Percentiles rank a stretch among this genome's conserved stretches.
phyloP scores from a whole-genome alignment of 2,888 invertebrate species.

The Sturmia bella region DNA sequence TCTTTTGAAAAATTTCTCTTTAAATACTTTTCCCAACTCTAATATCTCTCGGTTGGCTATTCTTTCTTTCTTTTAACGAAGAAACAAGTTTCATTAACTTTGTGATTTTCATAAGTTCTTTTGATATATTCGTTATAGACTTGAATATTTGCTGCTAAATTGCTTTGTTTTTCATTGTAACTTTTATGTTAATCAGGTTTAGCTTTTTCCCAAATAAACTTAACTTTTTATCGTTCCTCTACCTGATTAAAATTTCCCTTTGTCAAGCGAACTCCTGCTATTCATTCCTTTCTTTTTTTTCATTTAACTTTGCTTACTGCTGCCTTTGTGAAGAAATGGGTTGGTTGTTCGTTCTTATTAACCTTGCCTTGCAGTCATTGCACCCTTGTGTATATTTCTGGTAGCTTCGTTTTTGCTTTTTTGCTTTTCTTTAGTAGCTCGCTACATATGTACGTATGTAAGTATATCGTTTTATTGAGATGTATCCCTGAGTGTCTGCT shows the following conservation, averaged over 20 bases:
- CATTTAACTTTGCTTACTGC: conserved; percentile 17
- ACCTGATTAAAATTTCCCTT: conserved; percentile 44
- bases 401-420: conserved; percentile 10
- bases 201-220: conserved; percentile 11
- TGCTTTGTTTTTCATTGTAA: conserved; percentile 49
- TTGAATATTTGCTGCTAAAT: conserved; percentile 31
- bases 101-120: conserved; percentile 3
- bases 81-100: conserved; percentile 28
- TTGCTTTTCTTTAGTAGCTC: conserved; percentile 26
- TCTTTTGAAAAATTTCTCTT: conserved; percentile 27
- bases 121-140: conserved; percentile 1
- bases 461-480: conserved; percentile 16
- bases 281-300: background rate
- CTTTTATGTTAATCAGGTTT: conserved; percentile 54
- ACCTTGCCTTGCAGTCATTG: conserved; percentile 74
- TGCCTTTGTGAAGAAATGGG: conserved; percentile 2
- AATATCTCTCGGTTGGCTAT: conserved; percentile 8
- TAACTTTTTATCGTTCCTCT: background rate
- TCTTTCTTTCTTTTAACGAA: conserved; percentile 24
- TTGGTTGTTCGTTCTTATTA: conserved; percentile 54
- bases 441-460: too few relatives aligned
- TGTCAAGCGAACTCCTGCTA: background rate
- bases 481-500: conserved; percentile 18
- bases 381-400: conserved; percentile 74
- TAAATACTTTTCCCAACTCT: conserved; percentile 6